Evolutionary conservation across 2,797 vertebrate species (phyloP), one percentile per base, ranked within the genome.

Genomic region (Bucorvus abyssinicus): DNA sequence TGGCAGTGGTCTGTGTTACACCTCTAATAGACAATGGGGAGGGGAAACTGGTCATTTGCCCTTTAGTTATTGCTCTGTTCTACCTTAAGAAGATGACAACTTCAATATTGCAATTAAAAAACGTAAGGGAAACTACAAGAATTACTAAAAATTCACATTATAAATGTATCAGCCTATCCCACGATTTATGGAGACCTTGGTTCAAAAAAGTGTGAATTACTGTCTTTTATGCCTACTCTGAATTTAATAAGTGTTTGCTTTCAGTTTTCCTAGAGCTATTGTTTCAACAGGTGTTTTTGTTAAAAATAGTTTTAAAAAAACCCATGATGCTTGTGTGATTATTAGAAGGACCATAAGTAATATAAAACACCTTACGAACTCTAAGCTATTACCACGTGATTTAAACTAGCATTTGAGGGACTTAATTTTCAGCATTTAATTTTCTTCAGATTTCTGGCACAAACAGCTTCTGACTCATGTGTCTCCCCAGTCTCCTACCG

Each of bases 1-100:
- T 32, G 79, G 67, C 40, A 94, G 90, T n/a, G 47, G 79, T 85
- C 47, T 78, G 3, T 45, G 56, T 69, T 67, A 86, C 60, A 83
- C 49, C 60, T 93, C 65, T 56, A 50, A 26, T 7, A 29, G 80
- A 60, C 19, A 92, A 61, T 5, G 29, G 22, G 21, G 7, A 2
- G 13, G 77, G 65, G 20, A 36, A 91, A 94, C 94, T 57, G 26
- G 61, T 75, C 30, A n/a, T 14, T 47, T 96, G n/a, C 78, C 45
- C 38, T 82, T 91, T 81, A 92, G 60, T 88, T 93, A 91, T 69
- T 87, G 29, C 49, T 89, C 56, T 86, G 63, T 87, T 94, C 85
- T 59, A 83, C 69, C 73, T 88, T 92, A 91, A 79, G 77, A 77
- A 96, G 45, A 84, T 86, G 78, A 90, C 6, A 5, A 30, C 74